A percentile compares a stretch with the other conserved stretches of the same genome.
Evolutionary conservation across 2,888 invertebrate species (phyloP).

Genomic region (Drosophila paramelanica): DNA sequence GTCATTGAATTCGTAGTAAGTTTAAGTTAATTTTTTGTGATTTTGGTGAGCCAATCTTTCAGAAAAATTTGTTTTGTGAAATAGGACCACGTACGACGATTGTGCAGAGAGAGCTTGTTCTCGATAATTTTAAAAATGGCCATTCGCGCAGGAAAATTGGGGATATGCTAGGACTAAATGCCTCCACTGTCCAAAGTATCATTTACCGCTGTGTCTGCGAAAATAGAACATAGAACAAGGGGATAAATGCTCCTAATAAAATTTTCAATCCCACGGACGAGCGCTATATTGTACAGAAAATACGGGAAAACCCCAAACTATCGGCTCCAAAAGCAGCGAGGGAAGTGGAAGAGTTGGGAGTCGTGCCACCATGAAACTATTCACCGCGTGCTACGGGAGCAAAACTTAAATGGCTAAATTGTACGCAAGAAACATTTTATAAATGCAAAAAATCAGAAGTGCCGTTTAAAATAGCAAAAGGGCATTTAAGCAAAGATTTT

Average conservation of each 20-base stretch:
- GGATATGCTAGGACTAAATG: background rate
- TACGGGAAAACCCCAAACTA: background rate
- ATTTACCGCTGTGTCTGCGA: background rate
- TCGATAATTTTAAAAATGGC: background rate
- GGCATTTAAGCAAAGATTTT: background rate
- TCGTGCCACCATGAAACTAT: background rate
- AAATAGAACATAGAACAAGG: background rate
- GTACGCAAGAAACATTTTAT: background rate
- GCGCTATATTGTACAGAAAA: background rate
- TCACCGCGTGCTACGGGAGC: background rate
- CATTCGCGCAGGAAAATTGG: slow-evolving; percentile 1
- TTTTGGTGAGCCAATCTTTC: background rate
- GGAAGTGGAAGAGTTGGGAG: background rate
- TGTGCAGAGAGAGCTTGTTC: background rate
- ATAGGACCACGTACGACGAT: background rate
- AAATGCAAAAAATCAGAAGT: background rate
- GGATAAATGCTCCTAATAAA: too few relatives aligned
- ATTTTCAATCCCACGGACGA: background rate
- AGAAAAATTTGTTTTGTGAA: background rate
- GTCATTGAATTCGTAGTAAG: background rate
- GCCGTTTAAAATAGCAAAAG: background rate
- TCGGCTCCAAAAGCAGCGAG: background rate
- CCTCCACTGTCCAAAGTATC: background rate
- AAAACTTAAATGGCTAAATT: background rate
- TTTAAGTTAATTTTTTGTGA: background rate